A percentile compares a stretch with the other conserved stretches of the same genome.
phyloP scores from a whole-genome alignment of 2,797 vertebrate genomes.

The Acanthis flammea region DNA sequence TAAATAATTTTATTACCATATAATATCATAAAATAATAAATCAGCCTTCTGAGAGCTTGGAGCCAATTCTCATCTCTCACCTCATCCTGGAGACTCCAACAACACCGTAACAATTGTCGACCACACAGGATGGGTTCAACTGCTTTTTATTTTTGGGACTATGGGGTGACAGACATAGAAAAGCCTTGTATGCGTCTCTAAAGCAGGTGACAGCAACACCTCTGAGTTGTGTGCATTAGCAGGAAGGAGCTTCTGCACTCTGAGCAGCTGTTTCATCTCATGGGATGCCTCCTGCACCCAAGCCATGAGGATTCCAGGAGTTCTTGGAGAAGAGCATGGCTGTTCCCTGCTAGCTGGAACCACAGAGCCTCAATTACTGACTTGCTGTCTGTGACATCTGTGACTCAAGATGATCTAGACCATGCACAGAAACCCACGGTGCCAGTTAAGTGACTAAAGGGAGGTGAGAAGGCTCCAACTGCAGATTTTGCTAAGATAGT shows the following conservation, averaged over 20 bases:
- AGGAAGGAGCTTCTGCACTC: background rate
- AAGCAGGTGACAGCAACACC: background rate
- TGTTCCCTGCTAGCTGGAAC: background rate
- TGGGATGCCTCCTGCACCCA: background rate
- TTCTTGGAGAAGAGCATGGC: background rate
- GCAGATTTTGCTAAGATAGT: background rate
- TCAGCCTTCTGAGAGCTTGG: too few species aligned
- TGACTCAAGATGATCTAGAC: background rate
- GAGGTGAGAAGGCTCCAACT: background rate
- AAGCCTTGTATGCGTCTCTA: background rate
- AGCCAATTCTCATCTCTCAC: too few species aligned
- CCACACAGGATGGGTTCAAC: background rate
- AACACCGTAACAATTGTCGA: too few species aligned
- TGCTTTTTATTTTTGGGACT: background rate
- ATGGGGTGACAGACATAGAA: background rate
- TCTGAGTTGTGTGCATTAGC: background rate
- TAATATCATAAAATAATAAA: too few species aligned
- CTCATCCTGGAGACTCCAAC: too few species aligned
- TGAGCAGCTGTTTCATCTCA: background rate
- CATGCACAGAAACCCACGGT: background rate
- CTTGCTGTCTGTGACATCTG: background rate
- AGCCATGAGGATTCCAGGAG: background rate
- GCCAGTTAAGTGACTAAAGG: background rate
- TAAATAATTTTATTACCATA: too few species aligned
- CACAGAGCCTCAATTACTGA: background rate